Conservation (phyloP, 1,140 invertebrate species). For the Lucilia cuprina region DNA sequence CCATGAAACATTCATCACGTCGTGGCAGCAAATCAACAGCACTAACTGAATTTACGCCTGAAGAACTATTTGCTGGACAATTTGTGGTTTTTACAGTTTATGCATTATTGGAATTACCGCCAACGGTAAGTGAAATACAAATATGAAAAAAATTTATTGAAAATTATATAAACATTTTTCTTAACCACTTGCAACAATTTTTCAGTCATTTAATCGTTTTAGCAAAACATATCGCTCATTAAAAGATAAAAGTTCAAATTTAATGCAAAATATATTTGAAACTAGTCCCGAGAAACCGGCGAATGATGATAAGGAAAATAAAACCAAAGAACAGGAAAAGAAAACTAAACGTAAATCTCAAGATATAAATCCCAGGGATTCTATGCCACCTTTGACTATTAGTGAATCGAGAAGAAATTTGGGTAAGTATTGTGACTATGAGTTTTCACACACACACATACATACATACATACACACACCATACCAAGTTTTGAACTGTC, state of each 20-base stretch:
- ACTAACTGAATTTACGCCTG: conserved; percentile 47
- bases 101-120: conserved; percentile 70
- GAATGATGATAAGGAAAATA: conserved; percentile 40
- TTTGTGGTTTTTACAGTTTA: conserved; percentile 78
- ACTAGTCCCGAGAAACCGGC: conserved; percentile 35
- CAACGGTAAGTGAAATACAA: conserved; percentile 48
- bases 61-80: conserved; percentile 70
- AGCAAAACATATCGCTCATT: conserved; percentile 60
- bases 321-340: neutral
- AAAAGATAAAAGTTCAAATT: conserved; percentile 51
- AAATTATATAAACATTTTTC: neutral
- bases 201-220: conserved; percentile 57
- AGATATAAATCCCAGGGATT: conserved; percentile 46
- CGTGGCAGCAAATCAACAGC: conserved; percentile 42
- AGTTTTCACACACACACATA: too few species aligned
- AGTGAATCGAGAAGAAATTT: conserved; percentile 59
- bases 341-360: conserved; percentile 47
- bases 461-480: too few species aligned
- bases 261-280: conserved; percentile 53
- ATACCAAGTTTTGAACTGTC: too few species aligned
- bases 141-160: neutral
- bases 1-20: conserved; percentile 47
- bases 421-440: conserved; percentile 40
- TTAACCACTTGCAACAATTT: conserved; percentile 28
- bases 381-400: conserved; percentile 54